Conservation (phyloP, 64 coral and sea anemone genomes). For the Pocillopora damicornis region DNA sequence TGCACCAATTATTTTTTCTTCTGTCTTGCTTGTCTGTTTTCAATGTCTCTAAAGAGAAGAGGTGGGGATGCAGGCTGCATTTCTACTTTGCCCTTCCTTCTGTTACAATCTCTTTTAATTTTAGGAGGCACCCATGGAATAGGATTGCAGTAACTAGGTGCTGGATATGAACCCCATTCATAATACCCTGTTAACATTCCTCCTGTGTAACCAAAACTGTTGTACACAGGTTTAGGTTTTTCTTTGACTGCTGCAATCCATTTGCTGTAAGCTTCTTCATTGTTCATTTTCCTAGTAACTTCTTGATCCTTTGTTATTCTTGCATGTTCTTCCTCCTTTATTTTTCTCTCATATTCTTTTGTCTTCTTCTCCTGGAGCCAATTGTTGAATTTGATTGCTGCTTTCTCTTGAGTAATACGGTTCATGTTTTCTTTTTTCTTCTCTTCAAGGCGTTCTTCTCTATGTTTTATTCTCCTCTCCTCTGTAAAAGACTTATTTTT, state of each 20-base stretch:
- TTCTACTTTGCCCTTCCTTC: constrained; percentile 48
- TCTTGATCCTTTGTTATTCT: constrained; percentile 63
- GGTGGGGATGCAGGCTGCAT: constrained; percentile 73
- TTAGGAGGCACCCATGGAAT: constrained; percentile 80
- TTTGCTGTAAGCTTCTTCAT: constrained; percentile 77
- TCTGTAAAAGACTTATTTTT: constrained; percentile 52
- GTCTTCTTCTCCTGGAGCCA: constrained; percentile 68
- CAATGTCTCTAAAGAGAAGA: constrained; percentile 81
- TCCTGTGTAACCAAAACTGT: constrained; percentile 71
- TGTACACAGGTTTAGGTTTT: constrained; percentile 41
- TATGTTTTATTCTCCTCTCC: constrained; percentile 5
- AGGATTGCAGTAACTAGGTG: constrained; percentile 77
- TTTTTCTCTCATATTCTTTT: constrained; percentile 38
- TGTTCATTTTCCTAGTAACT: constrained; percentile 69
- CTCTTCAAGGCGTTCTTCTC: constrained; percentile 38
- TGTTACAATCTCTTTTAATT: constrained; percentile 45
- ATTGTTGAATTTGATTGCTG: constrained; percentile 45
- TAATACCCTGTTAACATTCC: constrained; percentile 76
- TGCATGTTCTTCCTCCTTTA: constrained; percentile 53
- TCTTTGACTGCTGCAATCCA: constrained; percentile 71
- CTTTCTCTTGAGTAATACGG: constrained; percentile 69
- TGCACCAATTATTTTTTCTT: background rate
- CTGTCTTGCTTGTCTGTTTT: constrained; percentile 45
- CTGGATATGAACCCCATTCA: constrained; percentile 87
- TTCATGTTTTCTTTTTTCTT: constrained; percentile 57